phyloP scores from a whole-genome alignment of 2,797 vertebrate genomes.

The Sitta carolinensis region DNA sequence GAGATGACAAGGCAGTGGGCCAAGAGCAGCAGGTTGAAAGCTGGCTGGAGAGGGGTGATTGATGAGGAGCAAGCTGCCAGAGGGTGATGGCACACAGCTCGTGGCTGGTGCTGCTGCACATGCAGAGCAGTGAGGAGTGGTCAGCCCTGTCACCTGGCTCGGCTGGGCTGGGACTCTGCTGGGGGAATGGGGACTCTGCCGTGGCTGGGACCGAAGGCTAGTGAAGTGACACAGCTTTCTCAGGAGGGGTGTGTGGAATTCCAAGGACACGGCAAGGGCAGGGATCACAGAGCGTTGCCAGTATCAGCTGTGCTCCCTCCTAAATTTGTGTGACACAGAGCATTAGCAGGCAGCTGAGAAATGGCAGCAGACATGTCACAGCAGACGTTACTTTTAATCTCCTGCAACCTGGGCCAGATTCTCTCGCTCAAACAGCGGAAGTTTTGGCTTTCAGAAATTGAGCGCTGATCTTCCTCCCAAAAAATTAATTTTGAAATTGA shows the following conservation, averaged over 20 bases:
- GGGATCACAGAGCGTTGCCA: not conserved
- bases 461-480: not conserved
- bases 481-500: conserved; percentile 41
- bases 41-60: not conserved
- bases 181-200: not conserved
- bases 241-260: not conserved
- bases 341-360: not conserved
- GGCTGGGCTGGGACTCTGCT: not conserved
- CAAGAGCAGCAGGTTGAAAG: conserved; percentile 1
- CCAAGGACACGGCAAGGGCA: not conserved
- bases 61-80: not conserved
- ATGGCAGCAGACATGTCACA: not conserved
- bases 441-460: conserved; percentile 33
- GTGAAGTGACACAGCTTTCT: not conserved
- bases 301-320: not conserved
- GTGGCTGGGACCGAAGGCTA: fast-evolving
- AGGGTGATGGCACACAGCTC: not conserved
- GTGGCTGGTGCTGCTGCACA: not conserved
- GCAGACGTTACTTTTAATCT: not conserved
- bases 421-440: not conserved
- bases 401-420: not conserved
- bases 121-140: not conserved
- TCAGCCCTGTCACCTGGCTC: not conserved
- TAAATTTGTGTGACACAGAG: fast-evolving
- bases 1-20: not conserved